Evolutionary conservation across 64 coral and sea anemone species (phyloP).

Genomic region (Pocillopora verrucosa): DNA sequence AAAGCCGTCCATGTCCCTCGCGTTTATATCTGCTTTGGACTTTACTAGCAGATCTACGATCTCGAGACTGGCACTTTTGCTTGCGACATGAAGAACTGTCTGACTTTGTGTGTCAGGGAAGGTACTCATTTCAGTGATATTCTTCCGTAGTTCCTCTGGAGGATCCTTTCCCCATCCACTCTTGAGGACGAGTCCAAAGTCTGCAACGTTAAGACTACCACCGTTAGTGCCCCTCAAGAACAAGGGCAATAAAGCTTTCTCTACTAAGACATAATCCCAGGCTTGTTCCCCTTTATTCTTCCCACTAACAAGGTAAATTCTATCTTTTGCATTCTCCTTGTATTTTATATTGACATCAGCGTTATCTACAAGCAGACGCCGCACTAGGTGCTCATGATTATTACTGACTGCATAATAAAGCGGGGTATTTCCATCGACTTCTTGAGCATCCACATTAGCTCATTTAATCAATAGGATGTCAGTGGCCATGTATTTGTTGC

Average conservation of each 20-base stretch:
- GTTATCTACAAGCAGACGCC: neutral
- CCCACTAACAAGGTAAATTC: neutral
- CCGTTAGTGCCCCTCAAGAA: neutral
- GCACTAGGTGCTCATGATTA: neutral
- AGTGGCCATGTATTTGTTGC: neutral
- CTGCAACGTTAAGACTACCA: neutral
- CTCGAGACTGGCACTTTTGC: neutral
- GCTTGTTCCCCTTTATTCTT: neutral
- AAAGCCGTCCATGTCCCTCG: neutral
- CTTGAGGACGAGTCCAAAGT: neutral
- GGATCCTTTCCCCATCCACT: neutral
- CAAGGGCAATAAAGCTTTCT: neutral
- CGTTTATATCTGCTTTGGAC: neutral
- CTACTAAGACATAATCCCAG: constrained; percentile 13
- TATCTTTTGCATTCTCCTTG: neutral
- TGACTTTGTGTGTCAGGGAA: neutral
- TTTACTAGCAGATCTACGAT: neutral
- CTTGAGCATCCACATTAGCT: neutral
- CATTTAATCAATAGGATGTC: neutral
- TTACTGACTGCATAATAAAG: constrained; percentile 8
- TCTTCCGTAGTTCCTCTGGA: neutral
- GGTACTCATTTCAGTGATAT: too few relatives aligned
- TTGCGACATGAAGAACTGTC: neutral
- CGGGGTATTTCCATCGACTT: neutral
- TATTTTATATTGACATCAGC: neutral